These are phyloP conservation scores for Raphicerus campestris DNA, from an alignment of 2,113 vertebrate genomes.

Conservation along the genomic window DNA sequence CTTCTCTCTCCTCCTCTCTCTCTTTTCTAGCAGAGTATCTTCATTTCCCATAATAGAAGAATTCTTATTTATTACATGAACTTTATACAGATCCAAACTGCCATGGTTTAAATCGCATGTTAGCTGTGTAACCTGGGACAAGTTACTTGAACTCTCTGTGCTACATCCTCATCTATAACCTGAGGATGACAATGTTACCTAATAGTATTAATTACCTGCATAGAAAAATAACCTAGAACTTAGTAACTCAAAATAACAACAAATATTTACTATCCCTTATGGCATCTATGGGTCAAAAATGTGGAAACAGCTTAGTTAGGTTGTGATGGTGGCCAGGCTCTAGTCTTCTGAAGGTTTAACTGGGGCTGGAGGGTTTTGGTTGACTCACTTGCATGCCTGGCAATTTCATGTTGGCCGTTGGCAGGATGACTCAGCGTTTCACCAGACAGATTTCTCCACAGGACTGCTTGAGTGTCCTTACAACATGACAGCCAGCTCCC, in stretches of 20 bases:
- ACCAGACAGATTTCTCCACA: neutral
- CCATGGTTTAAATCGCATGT: neutral
- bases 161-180: neutral
- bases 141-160: neutral
- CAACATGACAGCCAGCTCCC: neutral
- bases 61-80: neutral
- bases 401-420: neutral
- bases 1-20: neutral
- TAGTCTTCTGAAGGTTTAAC: neutral
- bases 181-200: neutral
- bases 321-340: neutral
- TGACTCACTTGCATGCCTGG: neutral
- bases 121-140: neutral
- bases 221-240: neutral
- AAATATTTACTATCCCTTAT: neutral
- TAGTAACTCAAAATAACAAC: neutral
- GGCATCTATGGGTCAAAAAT: neutral
- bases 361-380: neutral
- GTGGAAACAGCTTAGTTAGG: neutral
- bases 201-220: neutral
- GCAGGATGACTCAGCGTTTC: neutral
- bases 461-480: neutral
- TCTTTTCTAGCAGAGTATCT: neutral
- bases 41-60: neutral
- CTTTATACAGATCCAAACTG: neutral